A percentile compares a stretch with the other conserved stretches of the same genome.
These are phyloP conservation scores for Saimiri boliviensis DNA, from an alignment of 2,113 vertebrate species.

Conservation along the genomic window DNA sequence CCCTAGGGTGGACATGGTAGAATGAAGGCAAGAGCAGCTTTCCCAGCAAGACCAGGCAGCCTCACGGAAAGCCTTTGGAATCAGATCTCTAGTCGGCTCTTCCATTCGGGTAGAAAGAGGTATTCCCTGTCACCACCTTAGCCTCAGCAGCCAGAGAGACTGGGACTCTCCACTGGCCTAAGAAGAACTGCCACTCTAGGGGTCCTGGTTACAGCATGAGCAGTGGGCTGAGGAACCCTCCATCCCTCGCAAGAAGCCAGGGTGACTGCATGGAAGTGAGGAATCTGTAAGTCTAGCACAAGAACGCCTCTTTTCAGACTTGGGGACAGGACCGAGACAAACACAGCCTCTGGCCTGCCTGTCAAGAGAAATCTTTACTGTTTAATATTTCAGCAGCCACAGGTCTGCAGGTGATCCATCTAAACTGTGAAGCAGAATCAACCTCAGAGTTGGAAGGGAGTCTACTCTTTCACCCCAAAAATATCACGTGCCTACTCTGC, in stretches of 20 bases:
- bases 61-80: not conserved
- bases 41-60: not conserved
- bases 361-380: not conserved
- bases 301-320: not conserved
- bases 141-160: not conserved
- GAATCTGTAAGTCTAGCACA: not conserved
- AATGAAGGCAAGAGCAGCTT: not conserved
- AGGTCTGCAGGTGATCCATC: not conserved
- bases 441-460: not conserved
- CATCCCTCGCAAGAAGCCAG: not conserved
- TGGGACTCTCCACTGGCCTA: not conserved
- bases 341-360: not conserved
- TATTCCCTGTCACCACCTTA: not conserved
- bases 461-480: not conserved
- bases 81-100: not conserved
- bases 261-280: rapidly evolving
- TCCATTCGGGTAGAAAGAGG: not conserved
- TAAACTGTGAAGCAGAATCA: not conserved
- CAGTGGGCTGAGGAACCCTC: not conserved
- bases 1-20: not conserved
- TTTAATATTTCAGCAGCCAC: not conserved
- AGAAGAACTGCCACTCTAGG: not conserved
- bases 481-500: not conserved
- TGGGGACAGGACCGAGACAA: not conserved
- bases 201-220: not conserved